Percentiles rank a stretch among this genome's conserved stretches.
phyloP scores from a whole-genome alignment of 1,140 invertebrate species.

The Tetraneura akinire region DNA sequence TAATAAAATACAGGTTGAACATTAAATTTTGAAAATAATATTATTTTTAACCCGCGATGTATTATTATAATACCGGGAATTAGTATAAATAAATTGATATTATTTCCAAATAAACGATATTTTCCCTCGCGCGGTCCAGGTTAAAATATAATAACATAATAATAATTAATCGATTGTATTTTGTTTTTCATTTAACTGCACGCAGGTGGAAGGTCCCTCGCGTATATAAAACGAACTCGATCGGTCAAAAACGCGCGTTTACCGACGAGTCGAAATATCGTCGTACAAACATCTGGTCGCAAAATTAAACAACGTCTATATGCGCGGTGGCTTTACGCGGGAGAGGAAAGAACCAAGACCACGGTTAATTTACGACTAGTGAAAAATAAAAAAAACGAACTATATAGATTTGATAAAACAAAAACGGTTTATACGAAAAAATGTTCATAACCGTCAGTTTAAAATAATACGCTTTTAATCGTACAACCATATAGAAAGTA shows the following conservation, averaged over 20 bases:
- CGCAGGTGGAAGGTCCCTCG: slow-evolving; percentile 46
- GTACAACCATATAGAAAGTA: no score
- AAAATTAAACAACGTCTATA: slow-evolving; percentile 30
- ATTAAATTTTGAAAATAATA: no score
- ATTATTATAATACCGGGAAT: no score
- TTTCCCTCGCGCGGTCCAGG: background rate
- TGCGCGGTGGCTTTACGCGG: background rate
- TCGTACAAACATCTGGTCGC: slow-evolving; percentile 45
- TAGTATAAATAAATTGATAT: no score
- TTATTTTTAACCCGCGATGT: no score
- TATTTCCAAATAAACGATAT: background rate
- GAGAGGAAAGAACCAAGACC: background rate
- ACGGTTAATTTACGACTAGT: background rate
- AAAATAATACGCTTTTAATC: no score
- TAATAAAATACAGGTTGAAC: no score
- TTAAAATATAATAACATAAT: no score
- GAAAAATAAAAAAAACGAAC: slow-evolving; percentile 3
- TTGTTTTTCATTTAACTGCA: slow-evolving; percentile 29
- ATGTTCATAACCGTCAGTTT: no score
- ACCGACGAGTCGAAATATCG: slow-evolving; percentile 40
- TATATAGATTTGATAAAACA: no score
- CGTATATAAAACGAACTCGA: slow-evolving; percentile 37
- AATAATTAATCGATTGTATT: slow-evolving; percentile 32
- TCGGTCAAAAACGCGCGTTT: slow-evolving; percentile 44
- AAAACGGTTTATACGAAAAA: no score